phyloP scores from a whole-genome alignment of 2,113 vertebrate species.

The Barbus barbus region DNA sequence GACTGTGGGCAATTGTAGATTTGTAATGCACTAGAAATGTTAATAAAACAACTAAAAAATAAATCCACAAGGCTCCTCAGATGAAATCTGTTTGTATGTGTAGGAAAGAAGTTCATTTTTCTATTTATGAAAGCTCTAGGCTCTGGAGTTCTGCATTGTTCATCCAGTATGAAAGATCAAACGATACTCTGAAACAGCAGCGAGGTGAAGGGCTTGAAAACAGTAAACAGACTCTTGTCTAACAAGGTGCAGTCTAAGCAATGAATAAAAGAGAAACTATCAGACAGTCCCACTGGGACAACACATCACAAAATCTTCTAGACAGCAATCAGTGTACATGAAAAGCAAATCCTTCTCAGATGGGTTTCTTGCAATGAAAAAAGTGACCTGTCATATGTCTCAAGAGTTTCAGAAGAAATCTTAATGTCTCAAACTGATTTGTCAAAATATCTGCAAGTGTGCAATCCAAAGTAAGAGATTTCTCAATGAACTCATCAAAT shows the following conservation, averaged over 20 bases:
- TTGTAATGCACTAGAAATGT: conserved; percentile 8
- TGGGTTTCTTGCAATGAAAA: neutral
- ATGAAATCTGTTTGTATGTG: conserved; percentile 11
- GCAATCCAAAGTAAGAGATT: neutral
- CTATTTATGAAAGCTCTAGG: conserved; percentile 20
- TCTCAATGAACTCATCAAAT: neutral
- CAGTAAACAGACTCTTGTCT: neutral
- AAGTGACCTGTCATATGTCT: neutral
- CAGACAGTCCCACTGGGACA: neutral
- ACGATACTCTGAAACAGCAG: neutral
- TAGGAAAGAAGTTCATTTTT: conserved; percentile 30
- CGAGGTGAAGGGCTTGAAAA: neutral
- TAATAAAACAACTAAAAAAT: conserved; percentile 17
- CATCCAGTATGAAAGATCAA: conserved; percentile 12
- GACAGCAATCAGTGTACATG: neutral
- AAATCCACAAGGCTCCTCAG: neutral
- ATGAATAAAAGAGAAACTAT: conserved; percentile 7
- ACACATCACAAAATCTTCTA: neutral
- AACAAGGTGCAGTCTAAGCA: neutral
- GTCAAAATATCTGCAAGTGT: neutral
- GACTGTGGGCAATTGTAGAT: conserved; percentile 24
- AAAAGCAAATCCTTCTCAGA: neutral
- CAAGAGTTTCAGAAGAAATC: neutral
- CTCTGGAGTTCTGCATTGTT: conserved; percentile 7
- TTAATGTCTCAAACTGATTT: neutral